Percentiles rank a stretch among this genome's conserved stretches.
Evolutionary conservation across 1,140 invertebrate species (phyloP).

Genomic region (Tetramorium parvispinum): DNA sequence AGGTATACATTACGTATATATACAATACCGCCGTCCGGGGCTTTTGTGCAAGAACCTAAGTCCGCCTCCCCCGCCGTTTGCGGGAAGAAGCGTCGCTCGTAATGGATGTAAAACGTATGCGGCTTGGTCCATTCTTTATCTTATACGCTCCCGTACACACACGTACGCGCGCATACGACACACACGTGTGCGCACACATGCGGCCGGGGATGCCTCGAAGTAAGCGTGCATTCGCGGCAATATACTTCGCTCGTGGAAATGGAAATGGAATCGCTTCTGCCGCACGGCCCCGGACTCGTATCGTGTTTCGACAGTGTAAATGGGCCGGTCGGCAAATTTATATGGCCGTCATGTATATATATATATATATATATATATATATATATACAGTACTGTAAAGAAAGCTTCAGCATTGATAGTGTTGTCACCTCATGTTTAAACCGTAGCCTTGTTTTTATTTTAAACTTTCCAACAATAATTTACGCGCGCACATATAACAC

Average conservation of each 20-base stretch:
- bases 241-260: constrained; percentile 61
- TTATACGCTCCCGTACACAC: constrained; percentile 5
- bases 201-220: constrained; percentile 33
- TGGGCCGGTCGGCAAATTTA: constrained; percentile 62
- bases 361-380: not conserved
- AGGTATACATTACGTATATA: constrained; percentile 38
- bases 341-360: constrained; percentile 14
- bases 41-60: constrained; percentile 46
- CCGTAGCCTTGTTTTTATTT: not conserved
- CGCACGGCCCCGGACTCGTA: constrained; percentile 36
- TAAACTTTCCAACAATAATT: not conserved
- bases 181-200: not conserved
- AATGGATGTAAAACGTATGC: constrained; percentile 68
- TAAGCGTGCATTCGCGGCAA: constrained; percentile 55
- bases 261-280: constrained; percentile 65
- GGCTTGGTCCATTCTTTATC: constrained; percentile 60
- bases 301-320: constrained; percentile 57
- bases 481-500: not conserved
- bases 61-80: not conserved
- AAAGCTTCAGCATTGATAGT: constrained; percentile 19
- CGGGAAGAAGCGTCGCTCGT: constrained; percentile 57
- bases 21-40: constrained; percentile 34
- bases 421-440: not conserved
- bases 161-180: not conserved
- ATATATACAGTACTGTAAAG: not conserved